A percentile compares a stretch with the other conserved stretches of the same genome.
phyloP scores from a whole-genome alignment of 2,113 vertebrate genomes.

The Rattus norvegicus region GRCr8 NC_086024.1:49525001-49525500 shows the following conservation, averaged over 20 bases:
- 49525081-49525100: background rate
- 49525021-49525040: background rate
- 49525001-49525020: background rate
- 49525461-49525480: background rate
- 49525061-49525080: background rate
- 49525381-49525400: rapidly evolving
- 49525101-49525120: background rate
- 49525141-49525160: no score
- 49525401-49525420: no score
- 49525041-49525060: no score
- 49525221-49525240: no score
- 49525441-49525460: background rate
- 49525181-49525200: background rate
- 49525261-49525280: background rate
- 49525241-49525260: background rate
- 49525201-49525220: background rate
- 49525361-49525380: background rate
- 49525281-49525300: background rate
- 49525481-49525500: background rate
- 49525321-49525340: rapidly evolving
- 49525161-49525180: background rate
- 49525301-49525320: background rate
- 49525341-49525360: rapidly evolving
- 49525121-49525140: background rate
- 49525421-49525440: background rate